Evolutionary conservation across 2,113 vertebrate species (phyloP).

Genomic region (Seriola quinqueradiata): DNA sequence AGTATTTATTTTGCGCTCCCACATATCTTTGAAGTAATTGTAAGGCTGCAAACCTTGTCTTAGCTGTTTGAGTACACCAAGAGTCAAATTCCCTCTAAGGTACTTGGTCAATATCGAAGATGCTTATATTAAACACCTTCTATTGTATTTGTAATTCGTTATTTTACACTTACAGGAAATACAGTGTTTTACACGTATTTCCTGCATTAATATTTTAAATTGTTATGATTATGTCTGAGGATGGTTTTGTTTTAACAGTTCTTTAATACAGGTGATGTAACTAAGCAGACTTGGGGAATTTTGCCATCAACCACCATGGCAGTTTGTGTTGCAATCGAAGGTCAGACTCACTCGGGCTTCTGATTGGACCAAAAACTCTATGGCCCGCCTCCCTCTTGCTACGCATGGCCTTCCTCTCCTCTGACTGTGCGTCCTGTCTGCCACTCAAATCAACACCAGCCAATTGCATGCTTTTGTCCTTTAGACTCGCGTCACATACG

Average conservation of each 20-base stretch:
- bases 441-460: conserved; percentile 47
- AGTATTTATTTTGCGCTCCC: no score
- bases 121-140: no score
- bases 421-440: background rate
- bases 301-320: conserved; percentile 59
- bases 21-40: no score
- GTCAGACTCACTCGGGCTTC: conserved; percentile 53
- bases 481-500: conserved; percentile 49
- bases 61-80: no score
- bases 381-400: rapidly evolving
- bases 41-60: no score
- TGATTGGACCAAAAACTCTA: conserved; percentile 42
- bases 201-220: background rate
- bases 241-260: background rate
- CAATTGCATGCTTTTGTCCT: conserved; percentile 82
- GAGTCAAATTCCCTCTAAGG: background rate
- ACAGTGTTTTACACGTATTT: background rate
- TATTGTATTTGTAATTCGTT: background rate
- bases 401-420: background rate
- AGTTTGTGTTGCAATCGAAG: conserved; percentile 57
- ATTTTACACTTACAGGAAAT: background rate
- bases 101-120: background rate
- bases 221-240: background rate
- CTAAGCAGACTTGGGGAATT: conserved; percentile 2
- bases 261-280: background rate